Conservation (phyloP, 2,888 invertebrate species). For the Netelia virgata region DNA sequence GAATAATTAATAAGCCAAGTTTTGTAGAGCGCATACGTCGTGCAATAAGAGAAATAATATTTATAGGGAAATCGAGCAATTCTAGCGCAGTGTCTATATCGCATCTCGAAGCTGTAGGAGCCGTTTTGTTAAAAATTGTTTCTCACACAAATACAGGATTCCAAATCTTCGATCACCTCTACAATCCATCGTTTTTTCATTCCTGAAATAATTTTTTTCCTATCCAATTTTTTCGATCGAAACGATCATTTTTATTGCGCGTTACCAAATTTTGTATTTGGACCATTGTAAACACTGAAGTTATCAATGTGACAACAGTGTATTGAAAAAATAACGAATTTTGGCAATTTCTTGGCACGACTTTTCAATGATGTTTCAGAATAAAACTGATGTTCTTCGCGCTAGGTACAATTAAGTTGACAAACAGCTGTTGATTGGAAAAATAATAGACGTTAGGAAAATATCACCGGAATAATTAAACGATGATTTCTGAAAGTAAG, state of each 20-base stretch:
- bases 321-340: slow-evolving; percentile 1
- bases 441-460: background rate
- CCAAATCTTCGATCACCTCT: slow-evolving; percentile 7
- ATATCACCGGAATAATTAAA: slow-evolving; percentile 7
- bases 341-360: slow-evolving; percentile 37
- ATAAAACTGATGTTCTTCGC: background rate
- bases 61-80: slow-evolving; percentile 39
- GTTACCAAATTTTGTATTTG: background rate
- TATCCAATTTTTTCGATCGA: background rate
- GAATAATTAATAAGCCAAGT: slow-evolving; percentile 38
- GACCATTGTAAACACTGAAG: no score
- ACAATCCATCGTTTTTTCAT: background rate
- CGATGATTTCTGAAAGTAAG: background rate
- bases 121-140: slow-evolving; percentile 19
- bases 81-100: slow-evolving; percentile 56
- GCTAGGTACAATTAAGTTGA: background rate
- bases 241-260: background rate
- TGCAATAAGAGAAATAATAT: slow-evolving; percentile 70
- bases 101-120: slow-evolving; percentile 50
- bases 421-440: background rate
- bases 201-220: background rate
- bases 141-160: background rate
- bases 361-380: background rate
- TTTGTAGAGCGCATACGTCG: slow-evolving; percentile 70
- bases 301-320: no score